Evolutionary conservation across 2,113 vertebrate species (phyloP), one percentile per base, ranked within the genome.

Genomic region (Laticauda colubrina): DNA sequence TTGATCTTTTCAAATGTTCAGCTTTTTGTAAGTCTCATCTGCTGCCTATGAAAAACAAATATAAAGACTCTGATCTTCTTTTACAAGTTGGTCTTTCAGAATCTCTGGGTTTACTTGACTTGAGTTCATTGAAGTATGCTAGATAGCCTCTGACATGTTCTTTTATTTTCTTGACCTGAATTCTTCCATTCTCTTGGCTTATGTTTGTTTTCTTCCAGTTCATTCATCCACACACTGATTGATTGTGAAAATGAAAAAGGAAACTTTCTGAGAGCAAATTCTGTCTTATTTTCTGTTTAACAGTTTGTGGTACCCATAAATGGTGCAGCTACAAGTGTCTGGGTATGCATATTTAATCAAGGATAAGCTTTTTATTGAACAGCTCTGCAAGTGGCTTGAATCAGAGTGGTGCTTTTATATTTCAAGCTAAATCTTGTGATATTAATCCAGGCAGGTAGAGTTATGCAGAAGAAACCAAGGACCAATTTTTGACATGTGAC

Each of bases 161-260:
- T 85, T 89, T 85, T 89, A 69, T 89, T 89, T 85, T 48, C 34
- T 92, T 81, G 86, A 92, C 91, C 91, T 88, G 45, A 43, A 88
- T 54, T 88, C 54, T 23, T 85, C 29, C 45, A 55, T 59, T 81
- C 91, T 89, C 59, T 11, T 55, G 89, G 61, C 61, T 85, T 89
- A 85, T 9, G 5, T 85, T n/a, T 51, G 34, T 29, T 91, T 61
- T 61, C 26, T 54, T 92, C 34, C 54, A 85, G 26, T 69, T 92
- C 87, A 56, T 85, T 53, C 45, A 43, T n/a, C 39, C 91, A 56
- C 51, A 56, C 8, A 5, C n/a, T 24, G 45, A 57, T 89, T 57
- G 45, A 85, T n/a, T 57, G 64, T 57, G 53, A 48, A n/a, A 55
- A 48, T 85, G 87, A 61, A 61, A 87, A 81, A 14, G 51, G 54